These are phyloP conservation scores for Polypterus bichir DNA, from an alignment of 2,113 vertebrate species.

Conservation along the genomic window DNA sequence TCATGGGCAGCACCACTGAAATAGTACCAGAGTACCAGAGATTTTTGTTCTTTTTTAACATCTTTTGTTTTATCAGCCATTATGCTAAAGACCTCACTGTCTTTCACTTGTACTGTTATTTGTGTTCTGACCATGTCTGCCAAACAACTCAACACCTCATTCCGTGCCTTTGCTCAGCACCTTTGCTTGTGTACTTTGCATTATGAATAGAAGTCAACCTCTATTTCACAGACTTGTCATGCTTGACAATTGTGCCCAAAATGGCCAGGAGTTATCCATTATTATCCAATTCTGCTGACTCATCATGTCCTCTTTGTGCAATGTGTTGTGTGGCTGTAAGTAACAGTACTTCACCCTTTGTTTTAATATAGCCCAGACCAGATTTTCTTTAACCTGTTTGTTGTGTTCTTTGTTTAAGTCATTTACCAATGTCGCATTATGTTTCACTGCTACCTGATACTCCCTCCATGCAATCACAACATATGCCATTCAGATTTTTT, in stretches of 20 bases:
- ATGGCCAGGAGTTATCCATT: not conserved
- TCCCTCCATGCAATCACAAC: slow-evolving; percentile 3
- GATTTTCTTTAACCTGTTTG: slow-evolving; percentile 3
- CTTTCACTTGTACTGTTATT: slow-evolving; percentile 14
- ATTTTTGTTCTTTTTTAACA: slow-evolving; percentile 7
- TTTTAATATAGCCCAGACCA: slow-evolving; percentile 4
- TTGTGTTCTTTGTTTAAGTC: slow-evolving; percentile 8
- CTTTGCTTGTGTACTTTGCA: slow-evolving; percentile 8
- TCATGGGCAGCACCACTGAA: not conserved
- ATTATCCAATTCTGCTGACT: slow-evolving; percentile 1
- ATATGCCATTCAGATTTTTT: too few relatives aligned
- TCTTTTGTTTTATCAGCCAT: slow-evolving; percentile 8
- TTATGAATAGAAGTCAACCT: not conserved
- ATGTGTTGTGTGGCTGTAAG: not conserved
- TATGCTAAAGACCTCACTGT: slow-evolving; percentile 1
- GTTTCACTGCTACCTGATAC: slow-evolving; percentile 9
- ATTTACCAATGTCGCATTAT: slow-evolving; percentile 10
- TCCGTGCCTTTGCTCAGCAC: not conserved
- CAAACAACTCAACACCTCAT: slow-evolving; percentile 8
- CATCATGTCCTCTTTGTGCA: slow-evolving; percentile 1
- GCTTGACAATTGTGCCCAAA: not conserved
- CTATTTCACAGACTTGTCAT: not conserved
- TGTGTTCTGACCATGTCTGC: slow-evolving; percentile 12
- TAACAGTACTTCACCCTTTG: slow-evolving; percentile 4
- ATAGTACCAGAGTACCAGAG: slow-evolving; percentile 15